Evolutionary conservation across 1,140 invertebrate species (phyloP), one percentile per base, ranked within the genome.

Genomic region (Oscheius sp.): DNA sequence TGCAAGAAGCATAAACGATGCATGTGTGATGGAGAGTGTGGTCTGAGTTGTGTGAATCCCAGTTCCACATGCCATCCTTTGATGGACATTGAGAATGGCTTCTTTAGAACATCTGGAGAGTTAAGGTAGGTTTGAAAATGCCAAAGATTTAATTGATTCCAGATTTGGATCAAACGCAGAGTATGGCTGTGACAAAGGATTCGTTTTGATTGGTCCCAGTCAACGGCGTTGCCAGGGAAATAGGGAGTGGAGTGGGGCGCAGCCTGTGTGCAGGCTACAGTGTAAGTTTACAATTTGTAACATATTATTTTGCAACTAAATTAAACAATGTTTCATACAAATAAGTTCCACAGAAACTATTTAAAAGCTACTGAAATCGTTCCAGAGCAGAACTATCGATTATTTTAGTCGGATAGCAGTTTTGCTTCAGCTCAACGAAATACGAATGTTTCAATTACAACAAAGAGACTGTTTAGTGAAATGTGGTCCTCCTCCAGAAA

Each of bases 1-100:
- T 98, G 95, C 86, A 95, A 95, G 85, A 95, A 93, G 82, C 92
- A 94, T 86, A 96, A 96, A 86, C 92, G 93, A 82, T 98, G 95
- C 84, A 88, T 95, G 55, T 98, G 95, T 84, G 95, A 98, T 83
- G 95, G 94, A 36, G 89, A 91, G 2, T 98, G 95, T 84, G 95
- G 95, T 28, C 91, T 94, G 89, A 95, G 93, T 20, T 98, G 95
- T 86, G 94, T 98, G 72, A 95, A 96, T 86, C 93, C 93, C 55
- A 80, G 77, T 23, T 36, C 81, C 2, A 75, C 76, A 20, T 82
- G 81, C 59, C 77, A 81, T 34, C 74, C 82, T 13, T 62, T 82
- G 0, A n/a, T 77, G 13, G 81, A 84, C 35, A 26, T 84, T 28
- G 61, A 73, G 26, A 78, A 84, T 69, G 81, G 81, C 7, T 80